phyloP scores from a whole-genome alignment of 2,888 invertebrate genomes.

The Stenichneumon culpator region DNA sequence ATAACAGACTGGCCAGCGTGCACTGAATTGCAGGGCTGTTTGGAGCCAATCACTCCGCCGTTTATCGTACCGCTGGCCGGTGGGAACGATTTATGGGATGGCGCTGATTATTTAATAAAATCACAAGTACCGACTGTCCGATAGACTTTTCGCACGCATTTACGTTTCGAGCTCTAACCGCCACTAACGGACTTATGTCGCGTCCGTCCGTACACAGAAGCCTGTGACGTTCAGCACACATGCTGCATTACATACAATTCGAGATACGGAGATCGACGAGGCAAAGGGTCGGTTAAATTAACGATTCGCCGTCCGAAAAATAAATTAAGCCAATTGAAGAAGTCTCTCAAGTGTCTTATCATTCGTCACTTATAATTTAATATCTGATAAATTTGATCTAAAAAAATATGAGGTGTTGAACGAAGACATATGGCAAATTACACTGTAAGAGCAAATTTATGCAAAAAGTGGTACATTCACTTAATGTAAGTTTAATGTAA shows the following conservation, averaged over 20 bases:
- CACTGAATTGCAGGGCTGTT: neutral
- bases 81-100: conserved; percentile 78
- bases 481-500: no score
- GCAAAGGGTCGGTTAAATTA: conserved; percentile 40
- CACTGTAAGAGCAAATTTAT: neutral
- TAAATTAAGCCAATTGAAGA: conserved; percentile 51
- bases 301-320: conserved; percentile 51
- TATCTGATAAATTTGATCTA: neutral
- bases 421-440: neutral
- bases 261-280: conserved; percentile 47
- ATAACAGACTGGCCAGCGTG: neutral
- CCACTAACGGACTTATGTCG: conserved; percentile 54
- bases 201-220: conserved; percentile 19
- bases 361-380: neutral
- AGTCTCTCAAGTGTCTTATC: conserved; percentile 21
- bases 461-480: no score
- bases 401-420: neutral
- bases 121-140: conserved; percentile 69
- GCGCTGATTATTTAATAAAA: conserved; percentile 80
- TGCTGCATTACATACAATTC: neutral
- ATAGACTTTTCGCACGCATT: conserved; percentile 72
- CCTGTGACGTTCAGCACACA: conserved; percentile 2
- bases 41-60: conserved; percentile 11
- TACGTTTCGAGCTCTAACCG: conserved; percentile 34
- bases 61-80: conserved; percentile 33